Evolutionary conservation across 2,113 vertebrate species (phyloP).

Genomic region (Pseudolaguvia tuberculata): DNA sequence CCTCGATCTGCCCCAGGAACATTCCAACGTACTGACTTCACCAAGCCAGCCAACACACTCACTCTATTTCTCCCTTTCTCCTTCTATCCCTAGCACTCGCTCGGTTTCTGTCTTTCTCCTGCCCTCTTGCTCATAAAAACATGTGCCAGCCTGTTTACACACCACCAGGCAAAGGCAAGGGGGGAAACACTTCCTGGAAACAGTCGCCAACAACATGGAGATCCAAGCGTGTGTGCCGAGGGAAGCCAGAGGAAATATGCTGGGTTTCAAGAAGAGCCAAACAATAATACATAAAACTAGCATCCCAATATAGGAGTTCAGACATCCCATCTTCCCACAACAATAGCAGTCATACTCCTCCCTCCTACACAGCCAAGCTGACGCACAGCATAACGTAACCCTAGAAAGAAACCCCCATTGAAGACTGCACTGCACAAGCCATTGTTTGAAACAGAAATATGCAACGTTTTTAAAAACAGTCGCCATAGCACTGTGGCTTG

Average conservation of each 20-base stretch:
- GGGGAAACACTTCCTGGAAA: conserved; percentile 76
- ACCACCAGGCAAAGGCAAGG: conserved; percentile 53
- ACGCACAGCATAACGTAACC: background rate
- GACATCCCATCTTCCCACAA: background rate
- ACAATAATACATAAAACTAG: background rate
- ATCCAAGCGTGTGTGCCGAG: conserved; percentile 44
- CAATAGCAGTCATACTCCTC: background rate
- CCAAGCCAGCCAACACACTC: conserved; percentile 28
- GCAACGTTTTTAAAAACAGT: conserved; percentile 55
- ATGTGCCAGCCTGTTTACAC: conserved; percentile 67
- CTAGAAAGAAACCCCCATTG: background rate
- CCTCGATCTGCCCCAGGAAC: conserved; percentile 65
- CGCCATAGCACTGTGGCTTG: conserved; percentile 56
- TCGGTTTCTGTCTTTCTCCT: conserved; percentile 20
- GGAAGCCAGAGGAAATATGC: conserved; percentile 33
- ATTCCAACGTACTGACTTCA: conserved; percentile 73
- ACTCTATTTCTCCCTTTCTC: background rate
- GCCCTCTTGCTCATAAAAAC: conserved; percentile 59
- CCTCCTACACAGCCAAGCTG: background rate
- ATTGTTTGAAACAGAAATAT: conserved; percentile 47
- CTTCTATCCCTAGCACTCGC: too few relatives aligned
- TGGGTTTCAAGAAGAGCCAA: background rate
- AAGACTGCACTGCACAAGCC: background rate
- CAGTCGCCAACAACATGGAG: conserved; percentile 69
- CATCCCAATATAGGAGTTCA: conserved; percentile 1